Base-by-base conservation (phyloP, 2,797 vertebrate genomes). In the Peromyscus eremicus region DNA sequence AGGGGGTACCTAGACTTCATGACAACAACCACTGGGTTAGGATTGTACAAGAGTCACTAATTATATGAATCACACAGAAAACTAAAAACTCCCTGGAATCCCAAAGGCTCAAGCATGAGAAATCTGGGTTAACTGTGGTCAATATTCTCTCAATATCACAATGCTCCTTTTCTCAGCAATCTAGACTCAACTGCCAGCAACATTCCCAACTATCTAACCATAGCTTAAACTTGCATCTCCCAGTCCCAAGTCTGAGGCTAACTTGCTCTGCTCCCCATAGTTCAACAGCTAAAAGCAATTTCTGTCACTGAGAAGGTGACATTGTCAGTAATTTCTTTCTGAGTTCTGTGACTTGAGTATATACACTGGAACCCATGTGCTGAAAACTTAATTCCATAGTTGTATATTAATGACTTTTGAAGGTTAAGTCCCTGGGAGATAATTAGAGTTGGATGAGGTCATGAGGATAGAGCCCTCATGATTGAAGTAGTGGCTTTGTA, bases 131-230 rank as follows among this genome's bases (percentile, higher is more conserved):
- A 27, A 12, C 27, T 64, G 14, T 70, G 6, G 5, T 0, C 46
- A 29, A 57, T 34, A 17, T 71, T 14, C 0, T 1, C 34, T 46
- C 68, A 32, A 3, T 17, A 34, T 5, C 23, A 0, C 10, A 16
- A 13, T 9, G 11, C 5, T 64, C 40, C 37, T 84, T 55, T 37
- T 80, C 37, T 66, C 57, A 84, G 76, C 1, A 80, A 6, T 76
- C 76, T 1, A 40, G 9, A 85, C 25, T 60, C 60, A n/a, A 32
- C 29, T 57, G 23, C 46, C 40, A 49, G 25, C 37, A 49, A 57
- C 49, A 43, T 43, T 82, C 73, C 66, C 32, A n/a, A 10, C 4
- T 85, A 52, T 25, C 29, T 43, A 70, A 62, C 25, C 71, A 52
- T n/a, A 25, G 14, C 27, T 85, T 57, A 37, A n/a, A 2, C 34